Evolutionary conservation across 1,140 invertebrate genomes (phyloP).

Genomic region (Chironomus tepperi): DNA sequence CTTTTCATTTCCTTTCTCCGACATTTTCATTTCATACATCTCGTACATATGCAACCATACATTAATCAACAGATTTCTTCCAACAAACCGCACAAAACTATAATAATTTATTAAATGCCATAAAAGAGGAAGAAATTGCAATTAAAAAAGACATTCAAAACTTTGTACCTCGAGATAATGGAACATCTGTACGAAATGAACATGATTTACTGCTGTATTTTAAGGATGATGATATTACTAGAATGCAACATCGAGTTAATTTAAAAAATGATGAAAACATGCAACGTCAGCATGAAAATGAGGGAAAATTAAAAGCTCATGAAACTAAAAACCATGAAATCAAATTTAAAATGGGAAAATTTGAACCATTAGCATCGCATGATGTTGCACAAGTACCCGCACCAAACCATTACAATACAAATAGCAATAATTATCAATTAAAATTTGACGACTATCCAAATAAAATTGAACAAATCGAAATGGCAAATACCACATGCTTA

Average conservation of each 20-base stretch:
- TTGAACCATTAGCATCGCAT: not conserved
- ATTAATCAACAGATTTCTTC: not conserved
- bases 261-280: not conserved
- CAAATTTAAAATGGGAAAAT: not conserved
- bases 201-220: not conserved
- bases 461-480: not conserved
- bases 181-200: not conserved
- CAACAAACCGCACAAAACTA: not conserved
- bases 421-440: not conserved
- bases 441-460: not conserved
- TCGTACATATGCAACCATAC: no score
- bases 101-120: conserved; percentile 9
- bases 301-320: not conserved
- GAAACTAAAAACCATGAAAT: not conserved
- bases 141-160: conserved; percentile 3
- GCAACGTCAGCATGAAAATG: not conserved
- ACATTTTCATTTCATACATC: no score
- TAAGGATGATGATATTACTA: not conserved
- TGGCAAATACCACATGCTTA: not conserved
- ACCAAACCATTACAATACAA: no score
- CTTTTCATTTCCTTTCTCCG: no score
- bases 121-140: not conserved
- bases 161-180: not conserved
- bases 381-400: not conserved
- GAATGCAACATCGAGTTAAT: not conserved